Evolutionary conservation across 2,113 vertebrate species (phyloP), one percentile per base, ranked within the genome.

Genomic region (Calonectris borealis): DNA sequence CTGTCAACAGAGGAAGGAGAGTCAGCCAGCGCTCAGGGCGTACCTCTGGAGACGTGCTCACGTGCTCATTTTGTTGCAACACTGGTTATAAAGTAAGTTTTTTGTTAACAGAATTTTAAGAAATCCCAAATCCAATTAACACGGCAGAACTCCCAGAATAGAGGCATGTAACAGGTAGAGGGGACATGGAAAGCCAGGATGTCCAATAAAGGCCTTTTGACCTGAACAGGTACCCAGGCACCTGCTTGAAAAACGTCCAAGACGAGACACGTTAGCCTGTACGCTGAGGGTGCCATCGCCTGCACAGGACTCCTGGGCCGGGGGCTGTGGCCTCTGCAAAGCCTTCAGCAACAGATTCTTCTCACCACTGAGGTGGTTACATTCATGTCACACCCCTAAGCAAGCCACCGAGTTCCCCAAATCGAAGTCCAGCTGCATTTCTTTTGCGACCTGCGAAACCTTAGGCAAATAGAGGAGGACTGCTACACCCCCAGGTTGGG

Each of bases 1-100:
- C 8, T 4, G n/a, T 6, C 18, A 7, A 4, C 0, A n/a, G 17
- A 46, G 31, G 20, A n/a, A n/a, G 16, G 31, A n/a, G 5, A 73
- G 29, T 9, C 17, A 9, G 60, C 4, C 7, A 10, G 49, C 0
- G 2, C 5, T 4, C 42, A 9, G 34, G 24, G 46, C 1, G 18
- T 5, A 32, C 8, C 31, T 57, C 57, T 14, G 25, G 70, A 52
- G 69, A 26, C 2, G 13, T 6, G 26, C 48, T 48, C 22, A 6
- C 26, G n/a, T 13, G 4, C 61, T 55, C 1, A 0, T 8, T 52
- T 21, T 7, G 22, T 29, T 21, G 36, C 17, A 29, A 51, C 0
- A 1, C 21, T 17, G 48, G 11, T 1, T 40, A 31, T 44, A 42
- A 73, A 32, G 21, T 24, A 14, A 11, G 11, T 19, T 36, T 48